phyloP scores from a whole-genome alignment of 2,888 invertebrate species.

The Anagyrus pseudococci region DNA sequence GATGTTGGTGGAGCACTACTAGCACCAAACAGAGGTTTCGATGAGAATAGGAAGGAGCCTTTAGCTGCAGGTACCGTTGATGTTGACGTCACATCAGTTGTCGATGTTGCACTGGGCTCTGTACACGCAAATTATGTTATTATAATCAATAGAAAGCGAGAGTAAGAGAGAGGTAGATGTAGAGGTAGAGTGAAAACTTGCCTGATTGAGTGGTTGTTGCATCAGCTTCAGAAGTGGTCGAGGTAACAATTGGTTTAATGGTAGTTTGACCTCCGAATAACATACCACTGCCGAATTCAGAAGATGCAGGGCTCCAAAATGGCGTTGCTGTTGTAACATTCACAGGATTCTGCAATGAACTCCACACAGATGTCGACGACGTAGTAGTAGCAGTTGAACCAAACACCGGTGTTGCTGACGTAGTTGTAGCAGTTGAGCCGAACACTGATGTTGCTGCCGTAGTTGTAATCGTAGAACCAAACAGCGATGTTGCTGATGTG shows the following conservation, averaged over 20 bases:
- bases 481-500: conserved; percentile 3
- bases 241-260: conserved; percentile 13
- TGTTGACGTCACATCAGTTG: conserved; percentile 15
- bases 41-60: neutral
- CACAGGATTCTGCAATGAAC: neutral
- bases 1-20: neutral
- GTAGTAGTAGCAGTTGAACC: neutral
- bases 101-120: neutral
- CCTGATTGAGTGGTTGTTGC: no score
- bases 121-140: no score
- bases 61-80: neutral
- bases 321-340: neutral
- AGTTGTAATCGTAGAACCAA: neutral
- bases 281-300: neutral
- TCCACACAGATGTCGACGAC: neutral
- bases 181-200: no score
- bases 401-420: neutral
- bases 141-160: no score
- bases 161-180: no score
- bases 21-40: neutral
- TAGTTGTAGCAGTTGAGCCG: neutral
- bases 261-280: conserved; percentile 18
- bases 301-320: no score
- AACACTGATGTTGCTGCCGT: neutral
- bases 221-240: neutral